phyloP scores from a whole-genome alignment of 2,113 vertebrate genomes.

The Cryptotis parvus region DNA sequence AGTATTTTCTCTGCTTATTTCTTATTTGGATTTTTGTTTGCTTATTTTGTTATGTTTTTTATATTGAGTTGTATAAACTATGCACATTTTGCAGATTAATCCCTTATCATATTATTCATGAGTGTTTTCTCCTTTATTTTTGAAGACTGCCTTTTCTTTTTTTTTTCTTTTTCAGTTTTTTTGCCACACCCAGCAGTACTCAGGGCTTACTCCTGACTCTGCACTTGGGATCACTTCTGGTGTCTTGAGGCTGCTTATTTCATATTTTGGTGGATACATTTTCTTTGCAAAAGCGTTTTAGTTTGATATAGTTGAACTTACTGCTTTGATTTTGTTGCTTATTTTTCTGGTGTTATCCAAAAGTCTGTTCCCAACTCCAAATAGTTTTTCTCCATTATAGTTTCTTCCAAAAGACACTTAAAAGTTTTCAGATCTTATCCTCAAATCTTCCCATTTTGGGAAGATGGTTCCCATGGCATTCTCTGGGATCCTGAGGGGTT shows the following conservation, averaged over 20 bases:
- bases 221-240: too few relatives aligned
- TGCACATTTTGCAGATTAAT: constrained; percentile 16
- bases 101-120: not conserved
- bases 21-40: not conserved
- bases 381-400: not conserved
- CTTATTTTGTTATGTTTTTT: not conserved
- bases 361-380: not conserved
- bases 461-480: too few relatives aligned
- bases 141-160: not conserved
- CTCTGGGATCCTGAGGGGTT: too few relatives aligned
- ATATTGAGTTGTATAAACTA: not conserved
- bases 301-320: not conserved
- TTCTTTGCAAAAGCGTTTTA: not conserved
- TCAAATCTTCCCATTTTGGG: too few relatives aligned
- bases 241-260: not conserved
- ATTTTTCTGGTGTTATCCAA: not conserved
- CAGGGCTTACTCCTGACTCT: too few relatives aligned
- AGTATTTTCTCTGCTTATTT: not conserved
- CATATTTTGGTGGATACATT: not conserved
- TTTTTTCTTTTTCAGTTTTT: too few relatives aligned
- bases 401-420: not conserved
- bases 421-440: too few relatives aligned
- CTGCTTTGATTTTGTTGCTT: constrained; percentile 7
- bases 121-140: not conserved
- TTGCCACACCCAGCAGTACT: too few relatives aligned